Evolutionary conservation across 2,888 invertebrate genomes (phyloP).

Genomic region (Empis livida): DNA sequence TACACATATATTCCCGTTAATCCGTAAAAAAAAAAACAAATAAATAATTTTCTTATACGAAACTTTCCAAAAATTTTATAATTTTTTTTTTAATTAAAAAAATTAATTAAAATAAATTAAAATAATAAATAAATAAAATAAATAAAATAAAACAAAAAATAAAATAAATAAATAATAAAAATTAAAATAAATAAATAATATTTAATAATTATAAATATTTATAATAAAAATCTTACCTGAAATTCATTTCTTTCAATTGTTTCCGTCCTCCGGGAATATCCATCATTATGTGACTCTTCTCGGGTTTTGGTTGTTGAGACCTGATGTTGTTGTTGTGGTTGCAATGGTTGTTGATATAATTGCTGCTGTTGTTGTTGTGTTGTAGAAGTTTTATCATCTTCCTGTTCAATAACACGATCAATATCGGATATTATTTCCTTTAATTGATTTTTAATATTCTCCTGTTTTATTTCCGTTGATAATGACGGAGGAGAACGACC

Average conservation of each 20-base stretch:
- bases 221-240: constrained; percentile 1
- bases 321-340: constrained; percentile 7
- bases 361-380: constrained; percentile 3
- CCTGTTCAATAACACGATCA: constrained; percentile 42
- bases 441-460: constrained; percentile 41
- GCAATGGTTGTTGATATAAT: neutral
- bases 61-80: too few relatives aligned
- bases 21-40: too few relatives aligned
- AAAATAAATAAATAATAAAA: too few relatives aligned
- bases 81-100: too few relatives aligned
- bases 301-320: neutral
- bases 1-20: too few relatives aligned
- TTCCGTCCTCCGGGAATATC: constrained; percentile 1
- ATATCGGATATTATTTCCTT: constrained; percentile 49
- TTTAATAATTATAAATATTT: too few relatives aligned
- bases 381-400: constrained; percentile 21
- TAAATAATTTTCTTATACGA: too few relatives aligned
- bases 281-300: constrained; percentile 1
- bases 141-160: too few relatives aligned
- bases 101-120: too few relatives aligned
- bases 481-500: neutral
- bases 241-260: constrained; percentile 3
- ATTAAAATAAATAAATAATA: too few relatives aligned
- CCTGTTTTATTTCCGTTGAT: constrained; percentile 37
- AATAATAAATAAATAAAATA: too few relatives aligned